Conservation (phyloP, 1,140 invertebrate genomes). For the Rhynchophorus ferrugineus region DNA sequence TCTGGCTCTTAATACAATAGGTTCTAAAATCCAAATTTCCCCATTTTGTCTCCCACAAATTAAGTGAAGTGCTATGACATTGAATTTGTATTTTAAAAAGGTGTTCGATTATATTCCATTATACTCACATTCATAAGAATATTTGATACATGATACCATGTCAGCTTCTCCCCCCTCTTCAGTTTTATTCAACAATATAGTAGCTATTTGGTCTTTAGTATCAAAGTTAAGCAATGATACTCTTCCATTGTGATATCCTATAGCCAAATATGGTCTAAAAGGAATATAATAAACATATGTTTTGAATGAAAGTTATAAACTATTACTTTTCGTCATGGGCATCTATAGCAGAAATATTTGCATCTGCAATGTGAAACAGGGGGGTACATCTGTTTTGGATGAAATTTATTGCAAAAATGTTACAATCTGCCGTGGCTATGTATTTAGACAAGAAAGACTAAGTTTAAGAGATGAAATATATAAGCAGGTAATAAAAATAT, state of each 20-base stretch:
- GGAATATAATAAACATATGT: background rate
- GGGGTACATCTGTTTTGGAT: slow-evolving; percentile 22
- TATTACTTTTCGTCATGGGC: slow-evolving; percentile 29
- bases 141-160: slow-evolving; percentile 42
- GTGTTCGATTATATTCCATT: no score
- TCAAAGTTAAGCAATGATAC: slow-evolving; percentile 43
- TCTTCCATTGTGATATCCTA: slow-evolving; percentile 42
- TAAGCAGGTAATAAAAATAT: background rate
- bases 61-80: slow-evolving; percentile 47
- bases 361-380: slow-evolving; percentile 27
- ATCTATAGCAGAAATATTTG: slow-evolving; percentile 27
- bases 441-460: no score
- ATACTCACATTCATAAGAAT: slow-evolving; percentile 43
- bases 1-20: slow-evolving; percentile 44
- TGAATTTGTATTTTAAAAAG: no score
- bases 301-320: slow-evolving; percentile 1
- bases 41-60: slow-evolving; percentile 49
- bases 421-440: slow-evolving; percentile 29
- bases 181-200: slow-evolving; percentile 3
- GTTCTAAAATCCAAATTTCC: slow-evolving; percentile 48
- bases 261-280: slow-evolving; percentile 29
- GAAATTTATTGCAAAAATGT: slow-evolving; percentile 28
- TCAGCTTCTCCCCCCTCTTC: slow-evolving; percentile 17
- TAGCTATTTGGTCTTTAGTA: slow-evolving; percentile 30
- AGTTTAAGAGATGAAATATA: slow-evolving; percentile 4